These are phyloP conservation scores for Zosterops hypoxanthus DNA, from an alignment of 2,113 vertebrate genomes.

Conservation along the genomic window DNA sequence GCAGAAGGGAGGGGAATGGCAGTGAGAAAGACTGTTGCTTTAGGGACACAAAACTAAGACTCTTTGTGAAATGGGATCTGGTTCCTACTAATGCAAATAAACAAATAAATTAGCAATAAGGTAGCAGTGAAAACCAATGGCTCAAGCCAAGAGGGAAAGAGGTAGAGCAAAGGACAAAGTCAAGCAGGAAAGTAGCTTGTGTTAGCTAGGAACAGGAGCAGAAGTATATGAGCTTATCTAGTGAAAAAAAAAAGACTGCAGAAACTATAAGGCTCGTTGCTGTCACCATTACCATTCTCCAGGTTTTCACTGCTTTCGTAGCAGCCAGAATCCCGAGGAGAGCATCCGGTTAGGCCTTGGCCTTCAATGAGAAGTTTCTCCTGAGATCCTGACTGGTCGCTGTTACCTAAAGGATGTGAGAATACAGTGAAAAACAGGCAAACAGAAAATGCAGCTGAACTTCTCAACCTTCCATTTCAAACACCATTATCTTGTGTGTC, in stretches of 20 bases:
- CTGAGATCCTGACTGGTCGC: slow-evolving; percentile 93
- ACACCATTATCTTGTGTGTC: background rate
- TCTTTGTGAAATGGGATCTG: background rate
- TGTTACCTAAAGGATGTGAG: slow-evolving; percentile 84
- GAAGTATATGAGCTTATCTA: background rate
- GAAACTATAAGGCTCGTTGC: background rate
- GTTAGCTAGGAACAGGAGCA: slow-evolving; percentile 54
- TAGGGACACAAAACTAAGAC: background rate
- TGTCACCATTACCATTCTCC: slow-evolving; percentile 89
- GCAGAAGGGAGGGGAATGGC: background rate
- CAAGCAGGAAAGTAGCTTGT: background rate
- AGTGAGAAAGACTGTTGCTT: background rate
- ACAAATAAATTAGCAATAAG: background rate
- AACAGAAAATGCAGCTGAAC: background rate
- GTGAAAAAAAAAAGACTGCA: background rate
- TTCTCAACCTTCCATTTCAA: background rate
- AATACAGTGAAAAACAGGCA: background rate
- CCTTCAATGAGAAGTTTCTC: slow-evolving; percentile 92
- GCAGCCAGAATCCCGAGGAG: slow-evolving; percentile 96
- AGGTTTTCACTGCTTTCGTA: slow-evolving; percentile 97
- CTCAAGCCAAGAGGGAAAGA: slow-evolving; percentile 9
- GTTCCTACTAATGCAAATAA: background rate
- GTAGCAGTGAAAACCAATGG: background rate
- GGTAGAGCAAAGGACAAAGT: slow-evolving; percentile 6
- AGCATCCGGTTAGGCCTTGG: slow-evolving; percentile 84